Evolutionary conservation across 2,888 invertebrate species (phyloP).

Genomic region (Dynastes hyllus): DNA sequence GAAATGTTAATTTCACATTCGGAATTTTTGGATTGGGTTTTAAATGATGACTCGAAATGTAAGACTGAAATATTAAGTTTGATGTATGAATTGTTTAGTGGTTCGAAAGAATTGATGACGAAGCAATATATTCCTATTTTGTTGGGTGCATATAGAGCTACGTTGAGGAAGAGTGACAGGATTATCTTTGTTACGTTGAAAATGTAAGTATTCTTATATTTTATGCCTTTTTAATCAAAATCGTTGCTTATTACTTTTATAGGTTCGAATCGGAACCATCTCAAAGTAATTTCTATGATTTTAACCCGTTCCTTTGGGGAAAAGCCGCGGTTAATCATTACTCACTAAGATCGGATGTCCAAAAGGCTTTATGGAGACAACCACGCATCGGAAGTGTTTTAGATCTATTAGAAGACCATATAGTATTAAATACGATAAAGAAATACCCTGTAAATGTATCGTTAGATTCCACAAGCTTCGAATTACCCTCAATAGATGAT

Average conservation of each 20-base stretch:
- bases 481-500: constrained; percentile 20
- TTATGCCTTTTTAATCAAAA: background rate
- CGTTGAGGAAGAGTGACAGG: constrained; percentile 81
- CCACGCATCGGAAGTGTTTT: constrained; percentile 83
- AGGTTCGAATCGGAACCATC: constrained; percentile 65
- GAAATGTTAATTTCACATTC: constrained; percentile 87
- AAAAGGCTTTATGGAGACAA: constrained; percentile 79
- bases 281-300: constrained; percentile 66
- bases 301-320: constrained; percentile 88
- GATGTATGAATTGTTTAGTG: constrained; percentile 76
- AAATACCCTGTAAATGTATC: constrained; percentile 75
- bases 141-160: constrained; percentile 86
- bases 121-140: constrained; percentile 83
- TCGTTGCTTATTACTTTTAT: constrained; percentile 40
- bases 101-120: constrained; percentile 79
- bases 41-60: constrained; percentile 72
- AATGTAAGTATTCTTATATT: constrained; percentile 73
- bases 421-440: constrained; percentile 79
- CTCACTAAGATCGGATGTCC: constrained; percentile 76
- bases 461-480: constrained; percentile 65
- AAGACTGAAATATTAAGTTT: constrained; percentile 80
- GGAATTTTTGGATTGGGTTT: constrained; percentile 81
- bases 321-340: constrained; percentile 86
- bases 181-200: constrained; percentile 81
- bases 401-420: constrained; percentile 79